Evolutionary conservation across 2,797 vertebrate genomes (phyloP).

Genomic region (Carcharodon carcharias): DNA sequence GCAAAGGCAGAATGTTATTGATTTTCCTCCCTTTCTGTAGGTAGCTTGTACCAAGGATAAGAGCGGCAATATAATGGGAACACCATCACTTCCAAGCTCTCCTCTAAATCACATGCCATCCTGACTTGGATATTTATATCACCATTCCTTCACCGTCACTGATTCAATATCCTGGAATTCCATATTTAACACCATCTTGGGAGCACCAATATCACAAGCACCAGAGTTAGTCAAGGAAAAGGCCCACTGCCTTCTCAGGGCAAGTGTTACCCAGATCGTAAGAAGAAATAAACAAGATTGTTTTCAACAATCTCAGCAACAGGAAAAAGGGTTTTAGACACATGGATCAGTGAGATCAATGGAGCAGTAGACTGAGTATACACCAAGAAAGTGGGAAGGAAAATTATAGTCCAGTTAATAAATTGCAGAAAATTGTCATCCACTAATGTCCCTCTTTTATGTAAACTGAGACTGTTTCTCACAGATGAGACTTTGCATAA

Average conservation of each 20-base stretch:
- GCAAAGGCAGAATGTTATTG: background rate
- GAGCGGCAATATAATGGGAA: background rate
- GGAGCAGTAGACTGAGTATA: background rate
- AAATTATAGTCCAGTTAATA: background rate
- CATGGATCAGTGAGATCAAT: background rate
- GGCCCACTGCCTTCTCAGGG: background rate
- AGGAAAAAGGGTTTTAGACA: background rate
- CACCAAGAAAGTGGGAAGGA: background rate
- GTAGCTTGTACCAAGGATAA: background rate
- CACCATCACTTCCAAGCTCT: background rate
- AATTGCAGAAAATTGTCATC: background rate
- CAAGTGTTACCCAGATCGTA: background rate
- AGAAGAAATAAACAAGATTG: background rate
- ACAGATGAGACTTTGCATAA: background rate
- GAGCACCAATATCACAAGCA: background rate
- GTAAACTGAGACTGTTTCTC: background rate
- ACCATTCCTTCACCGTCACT: background rate
- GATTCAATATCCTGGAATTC: background rate
- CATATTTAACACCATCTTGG: background rate
- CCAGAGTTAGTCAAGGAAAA: background rate
- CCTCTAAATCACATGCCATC: background rate
- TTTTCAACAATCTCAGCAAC: background rate
- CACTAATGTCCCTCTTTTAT: background rate
- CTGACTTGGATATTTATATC: background rate
- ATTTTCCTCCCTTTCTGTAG: background rate